Evolutionary conservation across 2,888 invertebrate species (phyloP).

Genomic region (Lycia hirtaria): DNA sequence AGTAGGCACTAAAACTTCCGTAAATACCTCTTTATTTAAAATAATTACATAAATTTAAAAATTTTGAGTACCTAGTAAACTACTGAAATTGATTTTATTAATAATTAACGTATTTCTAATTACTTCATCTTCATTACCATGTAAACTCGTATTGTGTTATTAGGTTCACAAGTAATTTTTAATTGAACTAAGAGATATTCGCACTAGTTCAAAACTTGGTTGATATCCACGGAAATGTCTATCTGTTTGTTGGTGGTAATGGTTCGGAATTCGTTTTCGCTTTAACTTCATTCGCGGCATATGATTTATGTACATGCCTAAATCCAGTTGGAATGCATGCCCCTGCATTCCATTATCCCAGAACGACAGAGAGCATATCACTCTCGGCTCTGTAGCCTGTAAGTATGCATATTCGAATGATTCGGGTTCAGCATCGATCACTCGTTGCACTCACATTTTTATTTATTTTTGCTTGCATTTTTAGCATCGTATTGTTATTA

Average conservation of each 20-base stretch:
- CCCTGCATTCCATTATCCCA: conserved; percentile 6
- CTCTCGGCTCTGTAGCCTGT: conserved; percentile 6
- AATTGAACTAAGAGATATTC: no score
- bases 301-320: conserved; percentile 1
- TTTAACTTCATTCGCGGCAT: conserved; percentile 3
- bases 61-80: no score
- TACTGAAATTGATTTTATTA: no score
- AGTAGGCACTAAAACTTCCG: no score
- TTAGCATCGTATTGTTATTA: background rate
- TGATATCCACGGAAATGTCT: no score
- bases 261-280: background rate
- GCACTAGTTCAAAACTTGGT: no score
- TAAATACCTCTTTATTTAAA: no score
- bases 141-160: no score
- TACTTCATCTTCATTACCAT: no score
- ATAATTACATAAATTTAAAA: no score
- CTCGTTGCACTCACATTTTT: background rate
- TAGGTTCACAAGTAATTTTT: no score
- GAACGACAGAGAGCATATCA: conserved; percentile 8
- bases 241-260: conserved; percentile 9
- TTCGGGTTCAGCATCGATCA: conserved; percentile 19
- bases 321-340: conserved; percentile 3
- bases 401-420: conserved; percentile 24
- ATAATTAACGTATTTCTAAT: no score
- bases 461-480: conserved; percentile 18